A percentile compares a stretch with the other conserved stretches of the same genome.
Conservation (phyloP, 2,113 vertebrate species). For the Axis porcinus region DNA sequence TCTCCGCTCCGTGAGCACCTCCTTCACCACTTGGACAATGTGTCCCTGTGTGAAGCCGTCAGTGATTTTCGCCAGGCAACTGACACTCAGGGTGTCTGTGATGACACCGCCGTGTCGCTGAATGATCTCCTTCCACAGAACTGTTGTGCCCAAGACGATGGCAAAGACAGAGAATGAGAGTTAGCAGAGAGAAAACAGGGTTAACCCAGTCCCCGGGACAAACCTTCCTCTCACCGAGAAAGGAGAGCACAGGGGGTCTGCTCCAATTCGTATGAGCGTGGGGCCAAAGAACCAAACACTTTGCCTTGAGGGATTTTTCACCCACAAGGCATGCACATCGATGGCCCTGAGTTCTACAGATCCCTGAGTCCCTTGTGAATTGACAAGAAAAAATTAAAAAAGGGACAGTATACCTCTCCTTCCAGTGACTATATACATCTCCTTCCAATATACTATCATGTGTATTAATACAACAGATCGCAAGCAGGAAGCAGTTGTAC, state of each 20-base stretch:
- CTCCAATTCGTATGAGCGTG: rapidly evolving
- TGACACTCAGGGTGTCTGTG: slow-evolving; percentile 76
- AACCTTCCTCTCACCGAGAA: not conserved
- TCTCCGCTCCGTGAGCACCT: slow-evolving; percentile 79
- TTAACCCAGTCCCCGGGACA: rapidly evolving
- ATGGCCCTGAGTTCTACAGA: not conserved
- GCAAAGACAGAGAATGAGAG: not conserved
- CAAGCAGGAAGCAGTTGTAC: not conserved
- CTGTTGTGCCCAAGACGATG: slow-evolving; percentile 53
- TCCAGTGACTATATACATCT: too few relatives aligned
- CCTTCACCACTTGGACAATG: slow-evolving; percentile 69
- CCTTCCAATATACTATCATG: not conserved
- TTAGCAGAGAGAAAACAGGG: not conserved
- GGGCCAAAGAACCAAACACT: rapidly evolving
- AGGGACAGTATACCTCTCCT: too few relatives aligned
- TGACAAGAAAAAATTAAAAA: not conserved
- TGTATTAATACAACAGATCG: not conserved
- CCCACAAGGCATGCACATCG: rapidly evolving
- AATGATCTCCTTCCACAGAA: slow-evolving; percentile 85
- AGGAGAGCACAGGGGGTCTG: rapidly evolving
- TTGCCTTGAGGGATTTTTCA: not conserved
- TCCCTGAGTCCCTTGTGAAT: not conserved
- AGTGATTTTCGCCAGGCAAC: slow-evolving; percentile 83
- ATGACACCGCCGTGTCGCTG: slow-evolving; percentile 66
- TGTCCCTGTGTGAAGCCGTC: slow-evolving; percentile 88